Evolutionary conservation across 2,888 invertebrate genomes (phyloP), one percentile per base, ranked within the genome.

Genomic region (Oscheius sp.): DNA sequence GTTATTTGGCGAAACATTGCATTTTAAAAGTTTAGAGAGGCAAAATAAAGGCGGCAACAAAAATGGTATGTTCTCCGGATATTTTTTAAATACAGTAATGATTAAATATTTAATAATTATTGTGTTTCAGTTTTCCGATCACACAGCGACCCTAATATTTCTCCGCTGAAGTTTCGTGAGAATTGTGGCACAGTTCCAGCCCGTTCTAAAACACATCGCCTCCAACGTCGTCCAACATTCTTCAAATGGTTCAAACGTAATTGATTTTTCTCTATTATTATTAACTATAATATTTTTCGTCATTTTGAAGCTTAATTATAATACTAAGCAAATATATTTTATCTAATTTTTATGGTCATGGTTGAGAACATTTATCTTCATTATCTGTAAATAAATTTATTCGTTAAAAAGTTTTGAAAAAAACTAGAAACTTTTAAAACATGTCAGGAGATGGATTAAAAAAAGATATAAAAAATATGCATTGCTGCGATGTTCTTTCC

Each of bases 1-100:
- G 23, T 45, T 61, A 43, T 61, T 41, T 43, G 61, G 61, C n/a
- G 61, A 61, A 43, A 35, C 43, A 2, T 16, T 61, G 7, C 16
- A 12, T n/a, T 61, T 61, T 61, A 29, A 58, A 16, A 58, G 58
- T 58, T n/a, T 16, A 7, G n/a, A 18, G 16, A 49, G 49, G 49
- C 16, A 16, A 5, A 49, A 16, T 49, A 49, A 35, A 29, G 25
- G 27, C 12, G 25, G 13, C n/a, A 29, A 58, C 16, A 25, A 9
- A 29, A 27, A 27, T 27, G 58, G 29, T 49, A 21, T 16, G 16
- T 49, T 49, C 13, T 49, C 45, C n/a, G n/a, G n/a, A n/a, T n/a
- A n/a, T n/a, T n/a, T n/a, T n/a, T n/a, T n/a, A n/a, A n/a, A n/a
- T n/a, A n/a, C n/a, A n/a, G n/a, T n/a, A n/a, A n/a, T n/a, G n/a